Percentiles rank a stretch among this genome's conserved stretches.
Conservation (phyloP, 2,113 vertebrate genomes). For the Castor canadensis region DNA sequence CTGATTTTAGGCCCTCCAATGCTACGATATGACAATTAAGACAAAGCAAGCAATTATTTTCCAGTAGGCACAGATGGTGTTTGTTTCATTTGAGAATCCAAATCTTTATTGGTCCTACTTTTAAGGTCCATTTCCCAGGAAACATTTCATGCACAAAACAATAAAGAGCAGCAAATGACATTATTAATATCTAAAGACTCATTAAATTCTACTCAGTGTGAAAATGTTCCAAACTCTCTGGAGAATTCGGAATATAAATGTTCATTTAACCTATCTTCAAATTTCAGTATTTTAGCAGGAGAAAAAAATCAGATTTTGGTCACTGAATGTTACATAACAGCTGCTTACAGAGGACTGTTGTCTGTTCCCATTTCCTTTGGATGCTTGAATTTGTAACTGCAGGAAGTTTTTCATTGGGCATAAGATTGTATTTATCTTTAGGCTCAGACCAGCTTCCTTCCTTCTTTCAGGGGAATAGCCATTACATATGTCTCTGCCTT, state of each 20-base stretch:
- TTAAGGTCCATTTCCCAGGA: slow-evolving; percentile 67
- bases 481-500: neutral
- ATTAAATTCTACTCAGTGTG: slow-evolving; percentile 65
- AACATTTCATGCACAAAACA: slow-evolving; percentile 50
- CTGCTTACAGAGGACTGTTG: neutral
- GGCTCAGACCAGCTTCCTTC: neutral
- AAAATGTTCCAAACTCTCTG: slow-evolving; percentile 56
- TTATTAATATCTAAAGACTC: slow-evolving; percentile 73
- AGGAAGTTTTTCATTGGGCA: neutral
- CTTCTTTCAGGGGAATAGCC: neutral
- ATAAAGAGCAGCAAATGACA: slow-evolving; percentile 59
- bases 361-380: slow-evolving; percentile 1
- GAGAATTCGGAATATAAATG: slow-evolving; percentile 67
- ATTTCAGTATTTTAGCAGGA: slow-evolving; percentile 25
- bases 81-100: slow-evolving; percentile 64
- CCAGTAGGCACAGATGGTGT: slow-evolving; percentile 65
- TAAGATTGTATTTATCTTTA: neutral
- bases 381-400: neutral
- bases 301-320: slow-evolving; percentile 40
- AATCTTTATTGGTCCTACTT: slow-evolving; percentile 53
- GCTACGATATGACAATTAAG: slow-evolving; percentile 45
- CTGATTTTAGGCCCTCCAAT: neutral
- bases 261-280: slow-evolving; percentile 62
- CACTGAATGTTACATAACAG: slow-evolving; percentile 51
- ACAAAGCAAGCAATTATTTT: slow-evolving; percentile 50